Percentiles rank a stretch among this genome's conserved stretches.
Evolutionary conservation across 2,113 vertebrate species (phyloP).

Genomic region (Pelmatolapia mariae): DNA sequence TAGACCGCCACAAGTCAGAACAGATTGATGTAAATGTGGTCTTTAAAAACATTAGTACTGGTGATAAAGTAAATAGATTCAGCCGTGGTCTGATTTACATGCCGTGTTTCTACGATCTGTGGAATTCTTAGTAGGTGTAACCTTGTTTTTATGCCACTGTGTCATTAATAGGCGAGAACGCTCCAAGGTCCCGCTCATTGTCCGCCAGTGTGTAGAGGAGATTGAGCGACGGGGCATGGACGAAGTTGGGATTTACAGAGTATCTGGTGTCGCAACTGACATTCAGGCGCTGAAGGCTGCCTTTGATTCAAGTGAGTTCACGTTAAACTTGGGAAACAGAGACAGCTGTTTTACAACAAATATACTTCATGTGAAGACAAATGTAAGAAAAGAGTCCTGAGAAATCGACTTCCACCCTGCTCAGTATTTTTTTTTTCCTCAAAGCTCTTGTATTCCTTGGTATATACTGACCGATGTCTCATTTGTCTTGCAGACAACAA

Average conservation of each 20-base stretch:
- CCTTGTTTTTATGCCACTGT: background rate
- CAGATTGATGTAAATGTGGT: background rate
- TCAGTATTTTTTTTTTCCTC: background rate
- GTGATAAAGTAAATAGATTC: background rate
- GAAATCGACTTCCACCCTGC: background rate
- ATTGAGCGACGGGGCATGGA: conserved; percentile 95
- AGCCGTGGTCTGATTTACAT: background rate
- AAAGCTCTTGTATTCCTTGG: background rate
- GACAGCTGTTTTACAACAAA: background rate
- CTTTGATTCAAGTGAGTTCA: conserved; percentile 91
- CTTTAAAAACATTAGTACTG: background rate
- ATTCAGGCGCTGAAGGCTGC: conserved; percentile 94
- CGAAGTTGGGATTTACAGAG: conserved; percentile 96
- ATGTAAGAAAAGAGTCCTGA: background rate
- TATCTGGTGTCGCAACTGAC: conserved; percentile 95
- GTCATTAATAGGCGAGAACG: conserved; percentile 80
- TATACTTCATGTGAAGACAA: background rate
- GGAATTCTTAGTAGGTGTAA: background rate
- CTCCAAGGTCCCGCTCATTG: conserved; percentile 96
- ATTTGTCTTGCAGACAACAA: conserved; percentile 81
- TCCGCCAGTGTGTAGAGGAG: conserved; percentile 96
- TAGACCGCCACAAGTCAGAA: fast-evolving
- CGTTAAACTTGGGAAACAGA: background rate
- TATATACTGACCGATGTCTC: background rate
- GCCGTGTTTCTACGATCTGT: background rate